Base-by-base conservation (phyloP, 1,140 invertebrate genomes). In the Neodiprion fabricii region DNA sequence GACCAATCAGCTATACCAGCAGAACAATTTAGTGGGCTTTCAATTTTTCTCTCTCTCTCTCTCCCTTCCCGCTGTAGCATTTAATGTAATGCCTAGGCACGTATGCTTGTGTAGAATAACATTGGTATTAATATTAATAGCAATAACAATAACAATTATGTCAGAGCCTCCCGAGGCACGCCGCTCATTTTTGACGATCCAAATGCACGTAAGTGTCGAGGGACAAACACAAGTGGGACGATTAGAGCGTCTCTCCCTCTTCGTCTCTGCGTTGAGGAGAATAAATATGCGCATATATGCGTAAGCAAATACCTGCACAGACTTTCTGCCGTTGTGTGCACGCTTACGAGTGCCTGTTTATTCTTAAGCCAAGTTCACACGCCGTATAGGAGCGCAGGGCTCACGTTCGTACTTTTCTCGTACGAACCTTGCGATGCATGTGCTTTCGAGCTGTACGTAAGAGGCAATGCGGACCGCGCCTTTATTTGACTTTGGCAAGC, bases 191-290 rank as follows among this genome's bases (percentile, higher is more conserved):
- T 40, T 40, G 28, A 40, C 28, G 28, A 40, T 3, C 28, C 28
- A 1, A 40, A 40, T 40, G 28, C 28, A 40, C 28, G 28, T 40
- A 40, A 40, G 28, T 40, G 28, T 40, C 28, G 28, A 40, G 28
- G 28, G 28, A 40, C 28, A 40, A 40, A 40, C 28, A 40, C 28
- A 40, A 40, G 28, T 40, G 28, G 28, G 5, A 40, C 28, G 28
- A 14, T 65, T 65, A 21, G 61, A 65, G 7, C 12, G 61, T 65
- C 12, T 17, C 12, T 65, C 17, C 66, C 23, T 12, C 21, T 40
- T 68, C 7, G 21, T 69, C 72, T 68, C 14, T 48, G 66, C 72
- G 61, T 61, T 14, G 72, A 70, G 14, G 65, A 23, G 48, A 61
- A 17, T 17, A 67, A 68, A n/a, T 40, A 40, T 5, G 28, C 28